Evolutionary conservation across 2,797 vertebrate species (phyloP).

Genomic region (Xerus rutilus): DNA sequence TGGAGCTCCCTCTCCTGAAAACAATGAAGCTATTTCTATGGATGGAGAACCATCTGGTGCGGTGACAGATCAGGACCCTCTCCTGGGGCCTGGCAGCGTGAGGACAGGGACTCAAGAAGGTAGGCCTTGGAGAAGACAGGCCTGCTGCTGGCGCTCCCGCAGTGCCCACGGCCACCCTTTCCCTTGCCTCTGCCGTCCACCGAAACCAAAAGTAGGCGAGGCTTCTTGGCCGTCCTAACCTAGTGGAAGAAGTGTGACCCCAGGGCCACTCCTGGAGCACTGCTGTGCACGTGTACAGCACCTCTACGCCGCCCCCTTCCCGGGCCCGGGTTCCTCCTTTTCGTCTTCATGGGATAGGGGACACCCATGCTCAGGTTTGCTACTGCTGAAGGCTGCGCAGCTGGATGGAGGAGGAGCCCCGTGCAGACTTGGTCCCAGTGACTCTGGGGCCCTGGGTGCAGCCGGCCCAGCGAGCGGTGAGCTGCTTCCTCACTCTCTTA

Average conservation of each 20-base stretch:
- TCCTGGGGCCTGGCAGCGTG: not conserved
- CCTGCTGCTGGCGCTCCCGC: not conserved
- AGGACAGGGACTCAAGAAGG: not conserved
- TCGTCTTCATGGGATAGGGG: not conserved
- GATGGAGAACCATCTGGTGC: not conserved
- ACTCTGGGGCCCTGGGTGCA: fast-evolving
- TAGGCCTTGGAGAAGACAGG: not conserved
- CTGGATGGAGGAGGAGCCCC: not conserved
- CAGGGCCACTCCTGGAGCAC: not conserved
- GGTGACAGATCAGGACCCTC: not conserved
- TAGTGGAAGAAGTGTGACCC: not conserved
- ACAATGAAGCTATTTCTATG: conserved; percentile 17
- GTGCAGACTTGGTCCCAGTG: too few relatives aligned
- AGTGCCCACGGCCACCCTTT: fast-evolving
- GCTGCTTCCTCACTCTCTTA: not conserved
- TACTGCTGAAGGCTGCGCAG: not conserved
- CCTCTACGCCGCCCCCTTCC: fast-evolving
- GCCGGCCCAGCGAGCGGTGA: not conserved
- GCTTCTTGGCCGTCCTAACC: not conserved
- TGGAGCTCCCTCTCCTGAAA: not conserved
- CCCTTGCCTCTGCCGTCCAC: not conserved
- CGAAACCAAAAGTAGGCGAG: not conserved
- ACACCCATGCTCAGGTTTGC: not conserved
- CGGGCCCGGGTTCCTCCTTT: not conserved
- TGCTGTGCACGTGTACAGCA: too few relatives aligned